Evolutionary conservation across 1,140 invertebrate genomes (phyloP), one percentile per base, ranked within the genome.

Genomic region (Orchesella cincta): DNA sequence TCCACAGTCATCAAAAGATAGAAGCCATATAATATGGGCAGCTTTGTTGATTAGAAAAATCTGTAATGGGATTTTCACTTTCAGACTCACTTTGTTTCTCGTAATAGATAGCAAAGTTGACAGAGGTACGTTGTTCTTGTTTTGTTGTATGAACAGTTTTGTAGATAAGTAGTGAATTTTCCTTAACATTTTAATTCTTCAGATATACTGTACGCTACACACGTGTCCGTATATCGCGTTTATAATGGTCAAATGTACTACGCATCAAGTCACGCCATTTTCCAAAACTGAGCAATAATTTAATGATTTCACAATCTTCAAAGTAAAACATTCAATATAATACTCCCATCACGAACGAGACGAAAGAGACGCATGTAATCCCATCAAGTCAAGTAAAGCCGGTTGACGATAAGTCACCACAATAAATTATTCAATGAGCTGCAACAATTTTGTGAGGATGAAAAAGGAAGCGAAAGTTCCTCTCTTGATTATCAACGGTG

Each of bases 241-340:
- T n/a, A n/a, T n/a, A n/a, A n/a, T n/a, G n/a, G n/a, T n/a, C n/a
- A n/a, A 67, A 33, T 67, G 26, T 67, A 31, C 3, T 67, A 67
- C 31, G 62, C 31, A 29, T 67, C 28, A 67, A 31, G 62, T 33
- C 62, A 67, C 52, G 62, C 62, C 62, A 67, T 67, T 67, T 29
- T 67, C 31, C 62, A 67, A 67, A 67, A 67, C 26, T 67, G 23
- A 67, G 62, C 62, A 33, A 67, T 57, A 57, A 57, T 46, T 23
- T 57, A n/a, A 18, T 26, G 5, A 14, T 67, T 67, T 67, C 62
- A 67, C n/a, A 31, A 31, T 5, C 8, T 67, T 18, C 8, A 3
- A 26, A 12, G 33, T n/a, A 67, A 31, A 67, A 67, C 8, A 67
- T 29, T 5, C 23, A 57, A 57, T 46, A 46, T 46, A n/a, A 67